Conservation (phyloP, 2,888 invertebrate species). For the Rosalia funebris region DNA sequence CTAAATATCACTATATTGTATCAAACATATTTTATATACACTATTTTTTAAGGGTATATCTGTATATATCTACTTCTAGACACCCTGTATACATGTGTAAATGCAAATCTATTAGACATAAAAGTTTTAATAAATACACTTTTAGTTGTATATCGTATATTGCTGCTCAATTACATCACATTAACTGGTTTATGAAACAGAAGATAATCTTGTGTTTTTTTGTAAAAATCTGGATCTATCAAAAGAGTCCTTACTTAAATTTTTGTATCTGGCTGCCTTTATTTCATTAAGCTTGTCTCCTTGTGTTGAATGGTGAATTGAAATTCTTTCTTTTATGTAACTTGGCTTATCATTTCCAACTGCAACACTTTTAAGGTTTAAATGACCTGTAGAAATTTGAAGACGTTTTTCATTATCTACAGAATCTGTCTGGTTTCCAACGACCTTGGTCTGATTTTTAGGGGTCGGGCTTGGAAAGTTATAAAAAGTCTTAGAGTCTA, state of each 20-base stretch:
- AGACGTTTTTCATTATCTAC: background rate
- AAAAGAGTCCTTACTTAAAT: background rate
- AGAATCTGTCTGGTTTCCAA: conserved; percentile 1
- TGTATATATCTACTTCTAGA: too few species aligned
- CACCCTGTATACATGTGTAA: too few species aligned
- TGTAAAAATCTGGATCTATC: background rate
- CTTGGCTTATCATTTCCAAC: background rate
- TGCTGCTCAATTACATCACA: too few species aligned
- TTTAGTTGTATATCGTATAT: too few species aligned
- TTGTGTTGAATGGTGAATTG: conserved; percentile 30
- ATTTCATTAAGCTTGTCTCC: conserved; percentile 48
- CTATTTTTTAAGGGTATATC: too few species aligned
- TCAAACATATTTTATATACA: too few species aligned
- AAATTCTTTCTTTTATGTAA: conserved; percentile 3
- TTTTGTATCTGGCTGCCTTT: conserved; percentile 33
- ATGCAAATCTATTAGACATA: too few species aligned
- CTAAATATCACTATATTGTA: too few species aligned
- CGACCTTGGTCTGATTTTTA: conserved; percentile 27
- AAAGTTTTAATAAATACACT: too few species aligned
- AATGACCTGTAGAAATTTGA: background rate
- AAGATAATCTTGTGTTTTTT: background rate
- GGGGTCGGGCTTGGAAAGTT: background rate
- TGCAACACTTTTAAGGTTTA: background rate
- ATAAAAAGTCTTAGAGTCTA: conserved; percentile 8
- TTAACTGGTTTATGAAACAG: conserved; percentile 1